These are phyloP conservation scores for rabbit (Oryctolagus cuniculus) DNA, from an alignment of 2,113 vertebrate species.

Conservation along the genomic window mOryCun1.1 NC_091436.1:147260501-147261000, in stretches of 20 bases:
- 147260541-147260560: constrained; percentile 33
- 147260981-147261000: constrained; percentile 39
- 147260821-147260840: background rate
- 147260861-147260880: background rate
- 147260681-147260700: background rate
- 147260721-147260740: background rate
- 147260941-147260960: constrained; percentile 41
- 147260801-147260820: background rate
- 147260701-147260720: background rate
- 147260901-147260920: background rate
- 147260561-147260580: constrained; percentile 50
- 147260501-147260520: constrained; percentile 50
- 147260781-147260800: background rate
- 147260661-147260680: constrained; percentile 14
- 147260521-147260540: background rate
- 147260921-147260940: background rate
- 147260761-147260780: background rate
- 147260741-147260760: background rate
- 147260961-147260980: background rate
- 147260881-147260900: background rate
- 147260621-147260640: constrained; percentile 53
- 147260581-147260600: background rate
- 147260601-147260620: background rate
- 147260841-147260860: background rate
- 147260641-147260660: background rate